Percentiles rank a stretch among this genome's conserved stretches.
Conservation (phyloP, 2,888 invertebrate genomes). For the Pollenia labialis region DNA sequence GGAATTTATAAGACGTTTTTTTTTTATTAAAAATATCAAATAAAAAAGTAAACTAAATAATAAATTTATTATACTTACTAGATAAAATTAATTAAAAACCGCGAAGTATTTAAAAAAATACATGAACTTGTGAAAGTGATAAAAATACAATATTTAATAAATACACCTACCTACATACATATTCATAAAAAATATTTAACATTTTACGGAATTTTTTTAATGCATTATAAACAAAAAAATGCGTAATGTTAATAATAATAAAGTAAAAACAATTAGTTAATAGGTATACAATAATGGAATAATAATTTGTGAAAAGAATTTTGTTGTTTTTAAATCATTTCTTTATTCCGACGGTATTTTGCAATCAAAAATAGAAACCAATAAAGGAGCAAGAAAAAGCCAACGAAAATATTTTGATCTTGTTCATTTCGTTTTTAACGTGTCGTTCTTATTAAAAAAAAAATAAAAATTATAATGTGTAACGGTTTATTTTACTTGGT, state of each 20-base stretch:
- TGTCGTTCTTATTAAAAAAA: background rate
- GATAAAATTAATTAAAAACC: background rate
- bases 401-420: background rate
- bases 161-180: no score
- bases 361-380: background rate
- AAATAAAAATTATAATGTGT: background rate
- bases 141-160: no score
- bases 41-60: background rate
- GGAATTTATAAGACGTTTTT: slow-evolving; percentile 12
- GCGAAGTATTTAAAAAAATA: background rate
- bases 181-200: no score
- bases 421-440: slow-evolving; percentile 4
- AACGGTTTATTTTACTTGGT: slow-evolving; percentile 18
- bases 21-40: slow-evolving; percentile 21
- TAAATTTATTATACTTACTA: background rate
- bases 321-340: no score
- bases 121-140: background rate
- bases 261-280: no score
- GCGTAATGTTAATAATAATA: no score
- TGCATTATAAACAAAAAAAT: no score
- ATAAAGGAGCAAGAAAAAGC: slow-evolving; percentile 20
- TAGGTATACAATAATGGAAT: no score
- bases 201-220: no score
- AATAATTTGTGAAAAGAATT: no score
- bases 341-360: slow-evolving; percentile 32